Conservation (phyloP, 2,113 vertebrate genomes). For the Channa maculata region DNA sequence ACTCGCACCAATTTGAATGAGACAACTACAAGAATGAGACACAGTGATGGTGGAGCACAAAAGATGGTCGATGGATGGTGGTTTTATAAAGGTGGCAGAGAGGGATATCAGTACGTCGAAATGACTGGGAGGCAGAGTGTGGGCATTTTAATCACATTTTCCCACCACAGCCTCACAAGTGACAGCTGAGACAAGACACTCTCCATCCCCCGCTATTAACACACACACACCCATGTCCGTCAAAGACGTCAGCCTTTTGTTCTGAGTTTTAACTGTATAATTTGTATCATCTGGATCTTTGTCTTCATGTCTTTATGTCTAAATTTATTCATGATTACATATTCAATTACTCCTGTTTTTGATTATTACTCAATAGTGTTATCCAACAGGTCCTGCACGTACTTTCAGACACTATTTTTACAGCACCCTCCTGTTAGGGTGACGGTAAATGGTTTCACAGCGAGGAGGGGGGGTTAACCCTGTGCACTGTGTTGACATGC, state of each 20-base stretch:
- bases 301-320: no score
- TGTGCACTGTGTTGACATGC: slow-evolving; percentile 63
- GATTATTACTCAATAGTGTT: neutral
- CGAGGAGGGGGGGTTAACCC: slow-evolving; percentile 50
- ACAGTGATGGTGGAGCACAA: slow-evolving; percentile 28
- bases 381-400: slow-evolving; percentile 19
- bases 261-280: slow-evolving; percentile 8
- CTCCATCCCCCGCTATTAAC: slow-evolving; percentile 41
- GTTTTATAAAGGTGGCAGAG: slow-evolving; percentile 20
- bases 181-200: slow-evolving; percentile 72
- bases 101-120: slow-evolving; percentile 21
- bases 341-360: neutral
- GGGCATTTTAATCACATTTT: slow-evolving; percentile 46
- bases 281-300: neutral
- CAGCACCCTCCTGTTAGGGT: slow-evolving; percentile 40
- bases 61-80: slow-evolving; percentile 29
- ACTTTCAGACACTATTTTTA: slow-evolving; percentile 56
- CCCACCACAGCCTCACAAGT: slow-evolving; percentile 50
- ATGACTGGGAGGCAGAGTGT: slow-evolving; percentile 49
- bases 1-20: slow-evolving; percentile 25
- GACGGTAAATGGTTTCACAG: slow-evolving; percentile 62
- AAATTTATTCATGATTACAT: neutral
- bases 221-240: slow-evolving; percentile 44
- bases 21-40: slow-evolving; percentile 19
- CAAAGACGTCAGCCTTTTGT: slow-evolving; percentile 45